phyloP scores from a whole-genome alignment of 2,113 vertebrate genomes.

The Indicator maculatus region DNA sequence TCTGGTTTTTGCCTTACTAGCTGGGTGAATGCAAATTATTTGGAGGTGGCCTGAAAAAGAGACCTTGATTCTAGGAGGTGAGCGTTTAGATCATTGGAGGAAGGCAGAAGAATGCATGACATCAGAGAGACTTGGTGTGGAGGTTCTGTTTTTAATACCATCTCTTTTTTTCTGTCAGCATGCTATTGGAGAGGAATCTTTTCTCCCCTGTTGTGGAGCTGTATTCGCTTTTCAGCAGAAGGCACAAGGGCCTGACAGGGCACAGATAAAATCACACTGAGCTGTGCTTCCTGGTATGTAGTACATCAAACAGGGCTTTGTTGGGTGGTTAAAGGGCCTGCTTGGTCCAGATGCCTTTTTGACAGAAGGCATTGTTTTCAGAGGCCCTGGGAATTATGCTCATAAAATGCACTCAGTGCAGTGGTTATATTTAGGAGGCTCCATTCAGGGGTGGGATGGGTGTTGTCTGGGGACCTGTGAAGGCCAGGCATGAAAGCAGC shows the following conservation, averaged over 20 bases:
- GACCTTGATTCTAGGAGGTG: background rate
- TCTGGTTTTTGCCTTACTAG: background rate
- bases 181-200: background rate
- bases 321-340: background rate
- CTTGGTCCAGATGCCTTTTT: conserved; percentile 29
- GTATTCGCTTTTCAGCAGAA: conserved; percentile 36
- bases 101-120: background rate
- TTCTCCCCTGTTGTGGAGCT: background rate
- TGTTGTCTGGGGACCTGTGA: conserved; percentile 33
- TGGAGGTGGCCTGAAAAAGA: background rate
- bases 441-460: background rate
- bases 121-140: background rate
- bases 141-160: background rate
- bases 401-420: background rate
- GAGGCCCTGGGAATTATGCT: conserved; percentile 44
- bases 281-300: conserved; percentile 57
- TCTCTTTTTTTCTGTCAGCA: background rate
- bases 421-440: conserved; percentile 7
- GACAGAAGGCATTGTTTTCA: conserved; percentile 56
- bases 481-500: background rate
- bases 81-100: background rate
- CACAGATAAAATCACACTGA: conserved; percentile 56
- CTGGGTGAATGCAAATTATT: background rate
- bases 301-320: conserved; percentile 43
- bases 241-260: background rate